Evolutionary conservation across 2,888 invertebrate genomes (phyloP).

Genomic region (Selenia dentaria): DNA sequence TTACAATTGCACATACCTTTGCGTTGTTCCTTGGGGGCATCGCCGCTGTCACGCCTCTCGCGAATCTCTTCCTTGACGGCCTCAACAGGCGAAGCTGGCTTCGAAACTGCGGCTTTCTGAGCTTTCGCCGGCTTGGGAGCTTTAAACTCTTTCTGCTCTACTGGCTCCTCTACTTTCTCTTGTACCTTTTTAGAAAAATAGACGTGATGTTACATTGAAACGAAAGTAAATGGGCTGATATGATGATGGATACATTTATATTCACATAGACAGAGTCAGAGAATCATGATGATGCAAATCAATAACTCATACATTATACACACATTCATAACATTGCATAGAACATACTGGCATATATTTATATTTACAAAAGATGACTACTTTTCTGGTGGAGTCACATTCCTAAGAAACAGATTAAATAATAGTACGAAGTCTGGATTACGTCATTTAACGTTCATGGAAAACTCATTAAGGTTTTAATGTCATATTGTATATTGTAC

Average conservation of each 20-base stretch:
- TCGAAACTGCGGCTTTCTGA: conserved; percentile 39
- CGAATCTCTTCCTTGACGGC: conserved; percentile 58
- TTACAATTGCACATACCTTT: conserved; percentile 60
- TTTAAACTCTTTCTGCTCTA: conserved; percentile 64
- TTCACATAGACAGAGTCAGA: too few species aligned
- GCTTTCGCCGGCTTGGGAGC: conserved; percentile 50
- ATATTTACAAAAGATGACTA: too few species aligned
- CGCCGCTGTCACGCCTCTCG: conserved; percentile 58
- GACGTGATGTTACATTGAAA: not conserved
- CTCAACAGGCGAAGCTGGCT: conserved; percentile 48
- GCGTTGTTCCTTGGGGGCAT: conserved; percentile 71
- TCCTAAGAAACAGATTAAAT: too few species aligned
- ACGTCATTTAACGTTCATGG: conserved; percentile 29
- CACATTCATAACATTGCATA: too few species aligned
- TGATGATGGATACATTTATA: too few species aligned
- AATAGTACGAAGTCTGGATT: too few species aligned
- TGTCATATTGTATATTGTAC: conserved; percentile 4
- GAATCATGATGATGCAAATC: too few species aligned
- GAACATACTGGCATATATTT: too few species aligned
- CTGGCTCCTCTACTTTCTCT: conserved; percentile 67
- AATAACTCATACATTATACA: too few species aligned
- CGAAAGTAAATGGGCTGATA: too few species aligned
- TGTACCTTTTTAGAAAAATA: conserved; percentile 37
- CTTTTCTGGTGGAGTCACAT: too few species aligned
- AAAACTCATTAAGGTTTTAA: conserved; percentile 17